A percentile compares a stretch with the other conserved stretches of the same genome.
Conservation (phyloP, 2,797 vertebrate genomes). For the Silurus aristotelis region DNA sequence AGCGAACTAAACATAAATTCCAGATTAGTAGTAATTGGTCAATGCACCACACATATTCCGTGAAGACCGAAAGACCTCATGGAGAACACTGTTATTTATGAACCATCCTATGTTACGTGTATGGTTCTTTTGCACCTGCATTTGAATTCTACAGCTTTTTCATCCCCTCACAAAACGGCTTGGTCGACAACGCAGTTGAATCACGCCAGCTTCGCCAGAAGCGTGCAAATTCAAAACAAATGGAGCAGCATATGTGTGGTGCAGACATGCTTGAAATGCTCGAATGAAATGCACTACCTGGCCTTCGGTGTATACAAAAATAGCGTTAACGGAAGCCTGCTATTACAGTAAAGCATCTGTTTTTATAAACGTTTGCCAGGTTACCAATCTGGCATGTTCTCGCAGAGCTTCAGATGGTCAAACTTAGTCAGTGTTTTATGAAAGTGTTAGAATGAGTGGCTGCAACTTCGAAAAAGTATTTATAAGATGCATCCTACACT, state of each 20-base stretch:
- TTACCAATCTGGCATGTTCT: conserved; percentile 45
- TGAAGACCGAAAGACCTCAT: neutral
- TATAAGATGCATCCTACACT: no score
- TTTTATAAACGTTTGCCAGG: conserved; percentile 50
- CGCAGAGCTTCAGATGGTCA: conserved; percentile 37
- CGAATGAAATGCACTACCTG: conserved; percentile 46
- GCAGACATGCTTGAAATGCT: conserved; percentile 50
- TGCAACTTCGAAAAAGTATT: neutral
- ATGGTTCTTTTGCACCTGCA: conserved; percentile 16
- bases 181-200: neutral
- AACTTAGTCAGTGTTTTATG: neutral
- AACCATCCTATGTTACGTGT: neutral
- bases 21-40: neutral
- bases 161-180: neutral
- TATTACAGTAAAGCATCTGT: conserved; percentile 49
- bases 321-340: conserved; percentile 37
- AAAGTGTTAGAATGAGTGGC: neutral
- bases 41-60: neutral
- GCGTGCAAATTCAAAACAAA: conserved; percentile 49
- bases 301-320: conserved; percentile 42
- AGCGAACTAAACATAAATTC: neutral
- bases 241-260: conserved; percentile 51
- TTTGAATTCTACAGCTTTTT: conserved; percentile 9
- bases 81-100: neutral
- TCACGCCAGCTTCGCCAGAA: conserved; percentile 22